Evolutionary conservation across 2,888 invertebrate genomes (phyloP).

Genomic region (Phyllotreta cruciferae): DNA sequence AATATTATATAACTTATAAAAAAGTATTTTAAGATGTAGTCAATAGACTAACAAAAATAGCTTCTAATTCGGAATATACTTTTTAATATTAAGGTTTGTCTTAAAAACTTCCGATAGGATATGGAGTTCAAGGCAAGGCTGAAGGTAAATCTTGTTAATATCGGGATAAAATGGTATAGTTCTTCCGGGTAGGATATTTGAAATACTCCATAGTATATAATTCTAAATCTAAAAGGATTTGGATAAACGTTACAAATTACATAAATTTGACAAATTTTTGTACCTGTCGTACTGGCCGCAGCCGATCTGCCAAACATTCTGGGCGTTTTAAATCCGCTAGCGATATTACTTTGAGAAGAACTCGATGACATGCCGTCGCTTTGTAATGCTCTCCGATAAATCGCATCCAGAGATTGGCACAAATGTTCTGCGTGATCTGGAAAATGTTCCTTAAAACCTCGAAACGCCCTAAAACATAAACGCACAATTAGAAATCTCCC

Average conservation of each 20-base stretch:
- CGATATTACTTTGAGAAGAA: conserved; percentile 64
- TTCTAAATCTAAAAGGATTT: conserved; percentile 12
- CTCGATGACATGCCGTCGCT: conserved; percentile 65
- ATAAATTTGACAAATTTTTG: background rate
- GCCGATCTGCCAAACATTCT: conserved; percentile 56
- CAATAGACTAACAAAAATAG: no score
- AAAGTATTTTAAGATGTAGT: no score
- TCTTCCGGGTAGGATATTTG: background rate
- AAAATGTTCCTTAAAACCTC: conserved; percentile 88
- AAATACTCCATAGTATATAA: conserved; percentile 12
- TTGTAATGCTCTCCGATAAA: conserved; percentile 71
- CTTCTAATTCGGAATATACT: no score
- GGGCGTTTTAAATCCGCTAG: conserved; percentile 57
- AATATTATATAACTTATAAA: no score
- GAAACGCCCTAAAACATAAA: conserved; percentile 76
- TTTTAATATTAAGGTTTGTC: no score
- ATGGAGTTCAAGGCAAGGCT: no score
- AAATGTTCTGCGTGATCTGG: conserved; percentile 88
- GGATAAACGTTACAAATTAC: conserved; percentile 3
- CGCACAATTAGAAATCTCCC: no score
- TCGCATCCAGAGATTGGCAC: conserved; percentile 81
- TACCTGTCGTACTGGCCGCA: conserved; percentile 61
- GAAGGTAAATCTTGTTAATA: background rate
- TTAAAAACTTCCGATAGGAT: no score
- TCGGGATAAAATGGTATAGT: conserved; percentile 1